These are phyloP conservation scores for Dreissena rostriformis DNA, from an alignment of 1,140 invertebrate species.

Conservation along the genomic window DNA sequence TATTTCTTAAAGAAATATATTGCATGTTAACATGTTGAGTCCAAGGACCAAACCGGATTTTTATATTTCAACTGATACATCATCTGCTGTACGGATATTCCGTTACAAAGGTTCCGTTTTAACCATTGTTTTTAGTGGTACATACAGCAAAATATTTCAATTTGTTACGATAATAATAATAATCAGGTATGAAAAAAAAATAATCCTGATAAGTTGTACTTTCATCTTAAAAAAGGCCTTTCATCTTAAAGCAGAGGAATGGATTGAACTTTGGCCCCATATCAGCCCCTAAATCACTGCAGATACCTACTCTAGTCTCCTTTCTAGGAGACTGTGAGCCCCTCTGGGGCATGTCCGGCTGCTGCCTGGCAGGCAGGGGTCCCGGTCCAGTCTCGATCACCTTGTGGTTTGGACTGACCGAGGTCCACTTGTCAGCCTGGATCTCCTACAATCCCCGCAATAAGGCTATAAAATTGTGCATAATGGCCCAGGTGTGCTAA, in stretches of 20 bases:
- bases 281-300: not conserved
- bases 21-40: too few relatives aligned
- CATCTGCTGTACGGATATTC: too few relatives aligned
- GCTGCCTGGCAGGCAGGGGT: constrained; percentile 37
- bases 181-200: too few relatives aligned
- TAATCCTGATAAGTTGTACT: too few relatives aligned
- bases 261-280: not conserved
- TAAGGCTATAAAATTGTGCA: not conserved
- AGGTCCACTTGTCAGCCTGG: constrained; percentile 51
- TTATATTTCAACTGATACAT: too few relatives aligned
- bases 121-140: too few relatives aligned
- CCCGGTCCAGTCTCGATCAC: constrained; percentile 31
- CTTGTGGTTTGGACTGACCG: constrained; percentile 27
- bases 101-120: too few relatives aligned
- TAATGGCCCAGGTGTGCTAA: not conserved
- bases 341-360: constrained; percentile 30
- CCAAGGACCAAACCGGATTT: too few relatives aligned
- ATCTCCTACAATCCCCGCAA: constrained; percentile 49
- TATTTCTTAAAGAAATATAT: too few relatives aligned
- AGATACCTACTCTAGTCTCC: constrained; percentile 29
- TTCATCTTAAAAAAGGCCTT: too few relatives aligned
- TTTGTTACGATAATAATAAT: too few relatives aligned
- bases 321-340: constrained; percentile 55
- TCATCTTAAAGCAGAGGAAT: not conserved
- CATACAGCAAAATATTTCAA: too few relatives aligned